A percentile compares a stretch with the other conserved stretches of the same genome.
Conservation (phyloP, 2,797 vertebrate genomes). For the Halcyon smyrnensis region DNA sequence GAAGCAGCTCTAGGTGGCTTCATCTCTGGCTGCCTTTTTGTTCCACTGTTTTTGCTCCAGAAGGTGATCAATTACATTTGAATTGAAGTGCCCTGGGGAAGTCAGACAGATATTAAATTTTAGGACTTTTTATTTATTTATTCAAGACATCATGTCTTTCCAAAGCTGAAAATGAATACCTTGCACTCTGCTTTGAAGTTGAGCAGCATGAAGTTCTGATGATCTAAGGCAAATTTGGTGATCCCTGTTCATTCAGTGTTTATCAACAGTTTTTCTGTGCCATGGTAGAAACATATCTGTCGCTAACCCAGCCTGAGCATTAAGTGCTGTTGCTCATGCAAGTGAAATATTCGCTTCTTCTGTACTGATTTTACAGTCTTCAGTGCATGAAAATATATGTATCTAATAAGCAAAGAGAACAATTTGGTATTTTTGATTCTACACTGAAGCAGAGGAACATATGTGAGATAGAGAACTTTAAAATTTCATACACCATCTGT, state of each 20-base stretch:
- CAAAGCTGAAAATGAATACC: neutral
- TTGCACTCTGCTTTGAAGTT: neutral
- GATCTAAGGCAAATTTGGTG: neutral
- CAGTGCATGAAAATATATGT: neutral
- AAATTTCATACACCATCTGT: neutral
- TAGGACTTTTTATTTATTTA: neutral
- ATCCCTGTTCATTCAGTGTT: neutral
- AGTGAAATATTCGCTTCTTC: neutral
- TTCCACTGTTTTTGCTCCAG: neutral
- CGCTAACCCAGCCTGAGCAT: neutral
- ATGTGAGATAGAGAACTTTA: neutral
- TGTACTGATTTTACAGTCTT: neutral
- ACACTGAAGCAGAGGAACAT: neutral
- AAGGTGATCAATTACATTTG: neutral
- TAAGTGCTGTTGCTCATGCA: neutral
- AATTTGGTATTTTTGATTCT: neutral
- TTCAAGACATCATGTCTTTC: neutral
- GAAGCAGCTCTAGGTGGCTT: neutral
- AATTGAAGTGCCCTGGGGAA: neutral
- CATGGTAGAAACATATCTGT: neutral
- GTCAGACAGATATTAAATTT: neutral
- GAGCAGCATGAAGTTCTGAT: neutral
- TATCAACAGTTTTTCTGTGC: neutral
- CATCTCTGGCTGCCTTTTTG: neutral
- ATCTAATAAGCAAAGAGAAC: neutral